Base-by-base conservation (phyloP, 2,113 vertebrate species). In the Hylia prasina region DNA sequence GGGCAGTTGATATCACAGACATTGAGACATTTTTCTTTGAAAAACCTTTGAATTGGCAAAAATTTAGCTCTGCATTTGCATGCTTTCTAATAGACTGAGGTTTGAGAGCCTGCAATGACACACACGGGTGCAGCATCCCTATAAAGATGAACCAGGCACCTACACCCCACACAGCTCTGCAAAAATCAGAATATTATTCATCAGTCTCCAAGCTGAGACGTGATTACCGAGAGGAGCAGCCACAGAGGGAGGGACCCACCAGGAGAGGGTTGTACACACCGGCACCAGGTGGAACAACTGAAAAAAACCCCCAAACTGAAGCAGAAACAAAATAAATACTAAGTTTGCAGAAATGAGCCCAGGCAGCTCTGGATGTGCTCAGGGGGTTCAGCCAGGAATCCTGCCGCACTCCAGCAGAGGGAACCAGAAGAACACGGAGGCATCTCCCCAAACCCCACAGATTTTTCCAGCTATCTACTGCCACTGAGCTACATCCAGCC, bases 391-490 rank as follows among this genome's bases (percentile, higher is more conserved):
- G 69, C 51, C 82, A 70, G 70, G 95, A 77, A 70, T 79, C 82
- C 93, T 66, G 73, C 61, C 0, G 11, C n/a, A 12, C 57, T 92
- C 97, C 97, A 92, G 95, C 92, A 96, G 97, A 95, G 96, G 97
- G 96, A 95, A 94, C 76, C 45, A 95, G 92, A 91, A 89, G 47
- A 91, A 91, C 96, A 54, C 15, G 0, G 37, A 92, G 79, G 82
- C 70, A 87, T 39, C 48, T n/a, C 42, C n/a, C 58, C 44, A 31
- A 68, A 78, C 0, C 3, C 57, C 24, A 3, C 10, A 1, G 0
- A 0, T 7, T 17, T 18, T 9, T 8, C 58, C 37, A 19, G n/a
- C 33, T 0, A 0, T 1, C 60, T 4, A 0, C 17, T 28, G 56
- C 10, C 61, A 13, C 3, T 0, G 22, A 69, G 30, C n/a, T 3